Percentiles rank a stretch among this genome's conserved stretches.
These are phyloP conservation scores for Rhagoletis zephyria DNA, from an alignment of 1,140 invertebrate species.

Conservation along the genomic window DNA sequence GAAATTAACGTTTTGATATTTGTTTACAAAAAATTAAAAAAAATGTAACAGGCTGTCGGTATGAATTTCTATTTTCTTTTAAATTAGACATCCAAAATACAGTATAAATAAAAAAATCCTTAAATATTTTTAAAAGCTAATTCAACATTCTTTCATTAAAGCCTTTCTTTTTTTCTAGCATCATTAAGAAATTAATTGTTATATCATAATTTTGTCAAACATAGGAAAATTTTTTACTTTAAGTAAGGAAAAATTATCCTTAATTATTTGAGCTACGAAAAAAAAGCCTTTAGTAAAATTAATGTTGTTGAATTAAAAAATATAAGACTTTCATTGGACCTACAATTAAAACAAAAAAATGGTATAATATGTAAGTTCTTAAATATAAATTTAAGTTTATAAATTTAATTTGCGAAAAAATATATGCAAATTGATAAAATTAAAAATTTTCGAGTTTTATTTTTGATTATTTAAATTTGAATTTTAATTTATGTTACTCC, in stretches of 20 bases:
- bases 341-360: neutral
- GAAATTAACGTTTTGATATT: no score
- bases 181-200: neutral
- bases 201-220: neutral
- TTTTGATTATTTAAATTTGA: neutral
- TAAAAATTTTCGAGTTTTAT: neutral
- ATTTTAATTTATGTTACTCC: no score
- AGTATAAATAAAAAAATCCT: no score
- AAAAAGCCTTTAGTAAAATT: neutral
- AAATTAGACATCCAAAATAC: no score
- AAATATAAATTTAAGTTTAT: neutral
- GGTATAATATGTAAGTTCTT: neutral
- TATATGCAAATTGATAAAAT: neutral
- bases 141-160: no score
- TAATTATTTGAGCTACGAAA: neutral
- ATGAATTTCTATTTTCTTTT: no score
- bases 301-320: constrained; percentile 3
- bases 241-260: no score
- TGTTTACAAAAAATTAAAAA: no score
- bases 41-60: no score
- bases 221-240: neutral
- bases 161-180: no score
- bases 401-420: constrained; percentile 34
- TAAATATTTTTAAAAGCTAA: no score
- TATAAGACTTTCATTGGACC: constrained; percentile 7